Percentiles rank a stretch among this genome's conserved stretches.
These are phyloP conservation scores for Notolepis coatsorum DNA, from an alignment of 2,797 vertebrate species.

Conservation along the genomic window DNA sequence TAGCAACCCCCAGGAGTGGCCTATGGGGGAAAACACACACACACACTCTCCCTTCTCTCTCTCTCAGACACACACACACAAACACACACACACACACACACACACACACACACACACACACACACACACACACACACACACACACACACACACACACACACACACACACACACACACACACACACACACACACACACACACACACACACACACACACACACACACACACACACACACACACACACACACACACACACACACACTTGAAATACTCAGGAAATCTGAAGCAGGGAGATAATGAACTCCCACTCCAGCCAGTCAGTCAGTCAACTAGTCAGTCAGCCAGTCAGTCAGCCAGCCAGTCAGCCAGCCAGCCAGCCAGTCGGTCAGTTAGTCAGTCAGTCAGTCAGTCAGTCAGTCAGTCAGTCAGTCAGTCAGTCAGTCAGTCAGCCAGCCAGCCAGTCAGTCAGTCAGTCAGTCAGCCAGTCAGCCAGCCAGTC, in stretches of 20 bases:
- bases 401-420: too few relatives aligned
- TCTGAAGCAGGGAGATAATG: conserved; percentile 57
- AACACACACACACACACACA: conserved; percentile 18
- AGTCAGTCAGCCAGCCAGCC: too few relatives aligned
- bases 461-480: too few relatives aligned
- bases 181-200: conserved; percentile 26
- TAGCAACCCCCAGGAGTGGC: conserved; percentile 73
- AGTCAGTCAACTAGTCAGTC: too few relatives aligned
- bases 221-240: too few relatives aligned
- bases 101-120: conserved; percentile 26
- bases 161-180: conserved; percentile 7
- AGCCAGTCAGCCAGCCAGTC: too few relatives aligned
- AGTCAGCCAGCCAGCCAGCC: too few relatives aligned
- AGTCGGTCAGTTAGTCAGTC: too few relatives aligned
- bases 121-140: conserved; percentile 10
- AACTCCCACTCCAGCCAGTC: conserved; percentile 42
- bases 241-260: too few relatives aligned
- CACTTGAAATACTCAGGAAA: conserved; percentile 50
- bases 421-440: too few relatives aligned
- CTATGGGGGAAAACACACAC: conserved; percentile 1
- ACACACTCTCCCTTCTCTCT: too few relatives aligned
- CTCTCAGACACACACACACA: conserved; percentile 33
- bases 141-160: neutral
- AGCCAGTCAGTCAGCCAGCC: too few relatives aligned
- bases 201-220: neutral